A percentile compares a stretch with the other conserved stretches of the same genome.
Evolutionary conservation across 2,797 vertebrate genomes (phyloP).

Genomic region (Gymnothorax reevesii): DNA sequence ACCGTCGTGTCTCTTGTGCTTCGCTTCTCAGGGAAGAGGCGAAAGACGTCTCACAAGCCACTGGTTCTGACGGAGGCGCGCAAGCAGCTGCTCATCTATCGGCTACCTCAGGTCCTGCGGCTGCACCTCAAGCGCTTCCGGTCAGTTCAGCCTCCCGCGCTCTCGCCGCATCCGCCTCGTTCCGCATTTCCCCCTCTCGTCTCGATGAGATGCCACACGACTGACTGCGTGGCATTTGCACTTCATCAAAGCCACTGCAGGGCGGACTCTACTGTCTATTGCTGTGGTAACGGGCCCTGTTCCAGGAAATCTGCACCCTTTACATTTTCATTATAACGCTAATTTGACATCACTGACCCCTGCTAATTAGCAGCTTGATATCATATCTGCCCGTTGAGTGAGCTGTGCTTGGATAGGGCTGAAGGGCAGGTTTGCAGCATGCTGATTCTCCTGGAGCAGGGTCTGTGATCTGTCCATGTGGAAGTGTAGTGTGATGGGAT

Average conservation of each 20-base stretch:
- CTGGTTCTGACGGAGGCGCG: constrained; percentile 94
- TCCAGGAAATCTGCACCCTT: too few relatives aligned
- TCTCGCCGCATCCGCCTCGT: background rate
- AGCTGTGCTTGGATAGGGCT: too few relatives aligned
- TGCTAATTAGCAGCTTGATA: too few relatives aligned
- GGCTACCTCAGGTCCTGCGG: constrained; percentile 99
- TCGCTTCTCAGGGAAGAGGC: constrained; percentile 80
- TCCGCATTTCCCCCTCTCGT: background rate
- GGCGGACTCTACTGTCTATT: background rate
- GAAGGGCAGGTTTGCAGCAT: too few relatives aligned
- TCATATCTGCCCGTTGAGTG: too few relatives aligned
- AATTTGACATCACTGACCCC: too few relatives aligned
- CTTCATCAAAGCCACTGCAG: background rate
- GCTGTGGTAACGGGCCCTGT: too few relatives aligned
- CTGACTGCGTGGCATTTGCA: background rate
- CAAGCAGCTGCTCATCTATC: constrained; percentile 99
- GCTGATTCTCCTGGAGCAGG: too few relatives aligned
- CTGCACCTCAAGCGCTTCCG: constrained; percentile 99
- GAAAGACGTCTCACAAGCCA: constrained; percentile 94
- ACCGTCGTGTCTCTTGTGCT: background rate
- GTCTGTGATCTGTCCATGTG: too few relatives aligned
- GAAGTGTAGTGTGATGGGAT: too few relatives aligned
- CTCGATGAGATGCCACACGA: background rate
- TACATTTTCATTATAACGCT: too few relatives aligned
- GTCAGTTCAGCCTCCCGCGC: constrained; percentile 62